Conservation (phyloP, 2,888 invertebrate species). For the Sialis fuliginosa region DNA sequence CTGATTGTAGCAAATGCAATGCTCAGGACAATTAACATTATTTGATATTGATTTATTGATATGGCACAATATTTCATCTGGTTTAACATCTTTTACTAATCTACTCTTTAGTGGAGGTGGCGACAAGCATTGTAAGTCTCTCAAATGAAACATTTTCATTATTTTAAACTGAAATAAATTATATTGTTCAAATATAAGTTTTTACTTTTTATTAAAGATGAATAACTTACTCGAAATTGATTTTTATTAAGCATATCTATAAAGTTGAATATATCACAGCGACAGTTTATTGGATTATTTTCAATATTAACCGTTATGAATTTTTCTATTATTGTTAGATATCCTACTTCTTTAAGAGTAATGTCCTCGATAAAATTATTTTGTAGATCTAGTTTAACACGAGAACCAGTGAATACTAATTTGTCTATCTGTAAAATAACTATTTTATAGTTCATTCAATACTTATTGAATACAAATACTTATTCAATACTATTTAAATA, state of each 20-base stretch:
- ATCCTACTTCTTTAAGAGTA: too few species aligned
- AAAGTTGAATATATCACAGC: constrained; percentile 36
- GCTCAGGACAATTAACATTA: constrained; percentile 25
- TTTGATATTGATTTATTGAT: constrained; percentile 17
- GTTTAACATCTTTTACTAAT: constrained; percentile 21
- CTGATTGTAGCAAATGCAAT: constrained; percentile 32
- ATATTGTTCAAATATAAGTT: neutral
- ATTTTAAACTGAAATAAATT: too few species aligned
- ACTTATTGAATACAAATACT: too few species aligned
- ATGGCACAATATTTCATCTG: constrained; percentile 29
- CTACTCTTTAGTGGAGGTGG: constrained; percentile 17
- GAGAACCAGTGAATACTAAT: too few species aligned
- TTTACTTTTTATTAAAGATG: neutral
- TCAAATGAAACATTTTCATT: too few species aligned
- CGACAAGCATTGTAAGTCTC: constrained; percentile 20
- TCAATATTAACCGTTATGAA: constrained; percentile 27
- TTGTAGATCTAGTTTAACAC: too few species aligned
- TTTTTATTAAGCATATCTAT: too few species aligned
- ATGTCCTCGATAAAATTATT: too few species aligned
- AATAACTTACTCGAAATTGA: too few species aligned
- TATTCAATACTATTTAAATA: too few species aligned
- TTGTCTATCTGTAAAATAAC: too few species aligned
- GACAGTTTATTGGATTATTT: constrained; percentile 44
- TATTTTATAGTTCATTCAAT: too few species aligned
- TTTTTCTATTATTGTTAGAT: neutral